Evolutionary conservation across 2,797 vertebrate species (phyloP).

Genomic region (Tadarida brasiliensis): DNA sequence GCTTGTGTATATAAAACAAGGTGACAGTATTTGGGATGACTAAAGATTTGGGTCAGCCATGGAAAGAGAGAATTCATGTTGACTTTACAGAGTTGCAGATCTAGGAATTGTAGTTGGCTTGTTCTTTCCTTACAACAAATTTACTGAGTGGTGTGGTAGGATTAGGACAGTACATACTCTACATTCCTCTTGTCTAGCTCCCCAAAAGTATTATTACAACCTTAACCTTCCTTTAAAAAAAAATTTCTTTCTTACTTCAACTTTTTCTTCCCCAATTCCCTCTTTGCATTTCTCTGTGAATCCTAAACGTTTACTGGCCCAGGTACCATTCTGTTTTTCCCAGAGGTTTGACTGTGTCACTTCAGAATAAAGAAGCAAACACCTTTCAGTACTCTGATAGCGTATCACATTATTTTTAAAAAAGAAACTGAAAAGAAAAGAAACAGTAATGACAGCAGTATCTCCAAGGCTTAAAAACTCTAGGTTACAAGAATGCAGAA

Average conservation of each 20-base stretch:
- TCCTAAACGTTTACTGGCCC: conserved; percentile 39
- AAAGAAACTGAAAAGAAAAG: conserved; percentile 66
- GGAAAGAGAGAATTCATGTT: background rate
- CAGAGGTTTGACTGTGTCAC: background rate
- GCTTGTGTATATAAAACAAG: background rate
- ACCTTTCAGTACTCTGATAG: conserved; percentile 66
- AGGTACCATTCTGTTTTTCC: conserved; percentile 57
- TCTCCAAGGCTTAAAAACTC: conserved; percentile 42
- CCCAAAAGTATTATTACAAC: background rate
- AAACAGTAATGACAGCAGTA: conserved; percentile 38
- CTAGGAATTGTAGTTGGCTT: background rate
- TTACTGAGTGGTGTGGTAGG: background rate
- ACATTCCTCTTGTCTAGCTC: background rate
- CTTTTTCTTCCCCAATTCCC: background rate
- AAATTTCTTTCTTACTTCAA: background rate
- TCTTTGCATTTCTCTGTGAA: conserved; percentile 42
- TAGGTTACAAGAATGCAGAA: conserved; percentile 51
- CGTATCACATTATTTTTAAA: conserved; percentile 63
- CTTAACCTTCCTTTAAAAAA: background rate
- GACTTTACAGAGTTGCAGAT: conserved; percentile 5
- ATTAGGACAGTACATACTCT: background rate
- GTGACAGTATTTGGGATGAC: background rate
- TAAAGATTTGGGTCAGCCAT: conserved; percentile 17
- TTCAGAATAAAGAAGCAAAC: conserved; percentile 44
- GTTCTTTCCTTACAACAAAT: conserved; percentile 50